Conservation (phyloP, 2,888 invertebrate genomes). For the Marasmarcha lunaedactyla region DNA sequence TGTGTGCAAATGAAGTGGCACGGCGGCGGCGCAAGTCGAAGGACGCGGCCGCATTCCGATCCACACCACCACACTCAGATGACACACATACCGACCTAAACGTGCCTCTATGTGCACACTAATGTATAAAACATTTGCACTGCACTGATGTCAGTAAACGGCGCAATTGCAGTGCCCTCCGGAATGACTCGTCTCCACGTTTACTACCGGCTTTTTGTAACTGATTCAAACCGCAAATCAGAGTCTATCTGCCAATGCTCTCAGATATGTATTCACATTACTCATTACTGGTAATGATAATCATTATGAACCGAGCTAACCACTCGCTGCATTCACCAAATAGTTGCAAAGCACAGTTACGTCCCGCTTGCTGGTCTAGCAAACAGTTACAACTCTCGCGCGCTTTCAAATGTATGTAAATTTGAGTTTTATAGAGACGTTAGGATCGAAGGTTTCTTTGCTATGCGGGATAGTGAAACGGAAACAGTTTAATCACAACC, state of each 20-base stretch:
- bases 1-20: constrained; percentile 63
- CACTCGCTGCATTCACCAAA: constrained; percentile 38
- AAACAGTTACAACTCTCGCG: background rate
- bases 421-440: no score
- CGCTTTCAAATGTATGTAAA: no score
- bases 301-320: constrained; percentile 9
- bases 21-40: constrained; percentile 55
- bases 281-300: no score
- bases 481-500: constrained; percentile 55
- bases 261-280: background rate
- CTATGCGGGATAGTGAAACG: constrained; percentile 20
- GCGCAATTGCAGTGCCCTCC: background rate
- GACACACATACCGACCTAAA: constrained; percentile 57
- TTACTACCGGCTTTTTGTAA: background rate
- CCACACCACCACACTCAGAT: constrained; percentile 46
- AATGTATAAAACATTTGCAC: constrained; percentile 30
- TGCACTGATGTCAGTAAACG: constrained; percentile 28
- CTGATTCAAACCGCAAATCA: background rate
- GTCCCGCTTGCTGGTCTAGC: constrained; percentile 2
- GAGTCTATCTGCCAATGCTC: background rate
- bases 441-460: no score
- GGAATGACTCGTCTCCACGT: background rate
- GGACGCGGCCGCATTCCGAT: constrained; percentile 67
- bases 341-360: constrained; percentile 26
- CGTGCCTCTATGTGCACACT: constrained; percentile 28